Evolutionary conservation across 2,113 vertebrate genomes (phyloP).

Genomic region (Sclerurus mexicanus): DNA sequence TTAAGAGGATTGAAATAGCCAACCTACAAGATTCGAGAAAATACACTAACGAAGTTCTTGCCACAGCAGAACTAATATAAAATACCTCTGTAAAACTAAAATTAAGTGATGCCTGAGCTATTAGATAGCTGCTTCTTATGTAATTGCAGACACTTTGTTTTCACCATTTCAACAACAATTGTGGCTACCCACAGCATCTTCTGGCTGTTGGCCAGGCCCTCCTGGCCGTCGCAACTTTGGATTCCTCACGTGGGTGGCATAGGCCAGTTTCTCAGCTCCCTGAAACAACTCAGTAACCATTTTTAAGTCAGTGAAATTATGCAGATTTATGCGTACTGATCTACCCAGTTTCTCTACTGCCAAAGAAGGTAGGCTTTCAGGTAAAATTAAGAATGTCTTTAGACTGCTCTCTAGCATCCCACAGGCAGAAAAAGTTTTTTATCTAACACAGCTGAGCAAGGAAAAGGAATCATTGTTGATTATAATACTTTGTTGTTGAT

Average conservation of each 20-base stretch:
- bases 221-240: neutral
- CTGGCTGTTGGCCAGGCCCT: neutral
- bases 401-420: neutral
- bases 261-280: neutral
- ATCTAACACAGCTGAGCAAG: neutral
- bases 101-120: neutral
- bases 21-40: neutral
- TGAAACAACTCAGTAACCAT: neutral
- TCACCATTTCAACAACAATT: neutral
- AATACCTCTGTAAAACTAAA: neutral
- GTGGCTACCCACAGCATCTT: neutral
- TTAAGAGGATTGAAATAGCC: neutral
- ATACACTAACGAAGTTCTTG: neutral
- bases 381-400: neutral
- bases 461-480: neutral
- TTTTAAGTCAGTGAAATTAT: neutral
- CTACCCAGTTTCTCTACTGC: neutral
- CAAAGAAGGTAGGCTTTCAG: neutral
- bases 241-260: fast-evolving
- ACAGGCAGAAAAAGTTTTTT: neutral
- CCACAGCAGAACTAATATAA: neutral
- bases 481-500: neutral
- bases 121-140: neutral
- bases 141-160: neutral
- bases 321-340: neutral